Evolutionary conservation across 1,140 invertebrate genomes (phyloP), one percentile per base, ranked within the genome.

Genomic region (Lineus longissimus): DNA sequence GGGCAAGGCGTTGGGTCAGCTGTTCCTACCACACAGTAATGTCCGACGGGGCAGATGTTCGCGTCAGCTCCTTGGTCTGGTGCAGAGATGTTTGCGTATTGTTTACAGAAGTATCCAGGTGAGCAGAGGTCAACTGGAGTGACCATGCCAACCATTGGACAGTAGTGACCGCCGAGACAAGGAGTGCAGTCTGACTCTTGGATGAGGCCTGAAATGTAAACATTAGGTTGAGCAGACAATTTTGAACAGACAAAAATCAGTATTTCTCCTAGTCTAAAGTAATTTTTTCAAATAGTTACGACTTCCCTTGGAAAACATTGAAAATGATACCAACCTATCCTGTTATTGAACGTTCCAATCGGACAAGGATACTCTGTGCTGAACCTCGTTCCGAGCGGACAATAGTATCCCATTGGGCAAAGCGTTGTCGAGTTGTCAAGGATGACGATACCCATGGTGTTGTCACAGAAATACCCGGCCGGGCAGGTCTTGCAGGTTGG

Each of bases 391-490:
- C 74, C 74, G 19, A 60, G 30, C 19, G 75, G 75, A 66, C 76
- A 78, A 66, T 73, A 78, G 59, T 73, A 70, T 22, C 76, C 76
- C 69, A 72, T 71, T 2, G 76, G 76, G 58, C 76, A 78, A 33
- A 78, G 36, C 0, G 75, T 76, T 45, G 76, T 75, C 9, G 70
- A 66, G 66, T 78, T 78, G 68, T 74, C 73, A 31, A 78, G 70
- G 25, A 71, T 55, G 36, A 75, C 76, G 55, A 76, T 73, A 23
- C 45, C 45, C 59, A 72, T 66, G 13, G 75, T 78, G 66, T 78
- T 78, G 64, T 78, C 76, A 70, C 76, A 78, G 70, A 73, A 73
- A 41, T 78, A 78, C 13, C 76, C 74, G 0, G 77, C 69, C 17
- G 74, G 75, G 68, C 77, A 79, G 2, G 56, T 55, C 19, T 72